A percentile compares a stretch with the other conserved stretches of the same genome.
phyloP scores from a whole-genome alignment of 2,797 vertebrate genomes.

The Champsocephalus esox region DNA sequence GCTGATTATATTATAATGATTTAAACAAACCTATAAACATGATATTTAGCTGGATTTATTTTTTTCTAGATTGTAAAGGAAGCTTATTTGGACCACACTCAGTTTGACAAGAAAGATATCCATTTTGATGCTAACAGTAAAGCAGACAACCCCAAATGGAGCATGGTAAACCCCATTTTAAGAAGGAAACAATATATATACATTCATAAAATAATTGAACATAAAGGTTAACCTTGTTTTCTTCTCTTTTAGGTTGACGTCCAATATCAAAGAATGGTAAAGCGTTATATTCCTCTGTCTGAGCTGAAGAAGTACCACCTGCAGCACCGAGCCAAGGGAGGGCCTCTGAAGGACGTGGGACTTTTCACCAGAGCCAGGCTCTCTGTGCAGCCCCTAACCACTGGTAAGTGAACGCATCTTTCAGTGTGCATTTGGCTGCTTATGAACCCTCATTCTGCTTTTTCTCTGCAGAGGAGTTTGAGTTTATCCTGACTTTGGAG shows the following conservation, averaged over 20 bases:
- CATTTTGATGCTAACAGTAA: conserved; percentile 94
- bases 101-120: conserved; percentile 93
- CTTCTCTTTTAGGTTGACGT: conserved; percentile 90
- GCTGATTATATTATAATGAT: background rate
- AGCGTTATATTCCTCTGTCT: conserved; percentile 90
- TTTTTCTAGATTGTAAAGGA: conserved; percentile 91
- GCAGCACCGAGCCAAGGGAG: conserved; percentile 85
- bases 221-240: background rate
- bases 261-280: conserved; percentile 91
- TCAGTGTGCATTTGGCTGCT: background rate
- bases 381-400: conserved; percentile 92
- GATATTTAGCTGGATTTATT: conserved; percentile 1
- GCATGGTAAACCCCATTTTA: conserved; percentile 86
- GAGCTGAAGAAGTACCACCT: conserved; percentile 92
- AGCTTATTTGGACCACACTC: conserved; percentile 96
- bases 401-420: conserved; percentile 76
- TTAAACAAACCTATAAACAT: background rate
- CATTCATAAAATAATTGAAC: no score
- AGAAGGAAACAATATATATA: background rate
- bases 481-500: conserved; percentile 93
- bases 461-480: conserved; percentile 90
- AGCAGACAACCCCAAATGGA: conserved; percentile 94
- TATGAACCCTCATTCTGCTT: conserved; percentile 5
- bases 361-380: conserved; percentile 92
- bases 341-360: conserved; percentile 88